phyloP scores from a whole-genome alignment of 2,888 invertebrate genomes.

The Abscondita cerata region DNA sequence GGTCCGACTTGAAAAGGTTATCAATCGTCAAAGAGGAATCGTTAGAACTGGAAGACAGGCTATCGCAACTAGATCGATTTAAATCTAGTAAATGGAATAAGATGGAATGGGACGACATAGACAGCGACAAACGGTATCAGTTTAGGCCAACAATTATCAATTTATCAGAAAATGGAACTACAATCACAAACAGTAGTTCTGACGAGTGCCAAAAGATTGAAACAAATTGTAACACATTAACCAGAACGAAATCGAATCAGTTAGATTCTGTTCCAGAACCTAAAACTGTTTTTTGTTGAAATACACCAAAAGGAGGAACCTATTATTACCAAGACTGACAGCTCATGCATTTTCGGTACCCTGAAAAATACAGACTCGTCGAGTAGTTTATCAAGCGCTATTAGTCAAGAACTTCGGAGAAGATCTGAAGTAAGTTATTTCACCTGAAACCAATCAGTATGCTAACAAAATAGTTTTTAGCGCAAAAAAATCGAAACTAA shows the following conservation, averaged over 20 bases:
- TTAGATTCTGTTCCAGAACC: conserved; percentile 60
- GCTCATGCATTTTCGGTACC: conserved; percentile 53
- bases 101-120: conserved; percentile 66
- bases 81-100: conserved; percentile 54
- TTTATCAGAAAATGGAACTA: conserved; percentile 74
- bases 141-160: conserved; percentile 77
- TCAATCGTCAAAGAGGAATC: conserved; percentile 79
- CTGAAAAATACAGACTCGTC: conserved; percentile 56
- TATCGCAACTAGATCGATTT: conserved; percentile 44
- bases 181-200: conserved; percentile 66
- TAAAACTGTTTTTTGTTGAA: conserved; percentile 77
- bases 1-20: conserved; percentile 70
- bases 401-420: conserved; percentile 73
- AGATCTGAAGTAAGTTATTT: conserved; percentile 65
- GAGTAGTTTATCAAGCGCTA: conserved; percentile 71
- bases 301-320: conserved; percentile 69
- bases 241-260: conserved; percentile 45
- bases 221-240: conserved; percentile 54
- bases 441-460: neutral
- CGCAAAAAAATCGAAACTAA: conserved; percentile 44
- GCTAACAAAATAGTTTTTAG: conserved; percentile 12
- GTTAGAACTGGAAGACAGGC: conserved; percentile 66
- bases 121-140: conserved; percentile 62
- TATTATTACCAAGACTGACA: conserved; percentile 47
- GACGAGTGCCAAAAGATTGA: conserved; percentile 56